phyloP scores from a whole-genome alignment of 2,797 vertebrate species.

The Microctenopoma steveboyesi region DNA sequence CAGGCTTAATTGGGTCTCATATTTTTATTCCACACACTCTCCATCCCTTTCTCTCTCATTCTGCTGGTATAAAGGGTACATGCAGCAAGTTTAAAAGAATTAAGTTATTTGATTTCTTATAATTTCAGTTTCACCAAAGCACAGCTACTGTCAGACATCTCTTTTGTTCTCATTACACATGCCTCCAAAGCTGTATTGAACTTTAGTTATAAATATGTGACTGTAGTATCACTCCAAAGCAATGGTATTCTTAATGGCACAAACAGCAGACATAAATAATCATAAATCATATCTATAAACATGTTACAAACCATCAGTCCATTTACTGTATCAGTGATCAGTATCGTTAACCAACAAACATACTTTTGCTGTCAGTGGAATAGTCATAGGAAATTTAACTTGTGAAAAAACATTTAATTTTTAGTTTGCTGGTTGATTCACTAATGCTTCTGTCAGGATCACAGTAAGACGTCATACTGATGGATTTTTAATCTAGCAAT shows the following conservation, averaged over 20 bases:
- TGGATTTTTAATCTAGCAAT: constrained; percentile 12
- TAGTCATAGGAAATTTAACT: background rate
- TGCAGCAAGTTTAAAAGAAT: constrained; percentile 22
- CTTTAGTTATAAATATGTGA: background rate
- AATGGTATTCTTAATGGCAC: background rate
- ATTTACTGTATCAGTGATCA: no score
- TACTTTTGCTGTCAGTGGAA: background rate
- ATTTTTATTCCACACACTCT: constrained; percentile 80
- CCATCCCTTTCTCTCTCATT: background rate
- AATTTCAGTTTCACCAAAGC: constrained; percentile 14
- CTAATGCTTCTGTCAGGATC: constrained; percentile 1
- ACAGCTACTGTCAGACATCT: background rate
- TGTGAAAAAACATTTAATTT: background rate
- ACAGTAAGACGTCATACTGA: background rate
- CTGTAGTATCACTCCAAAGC: background rate
- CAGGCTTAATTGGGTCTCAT: constrained; percentile 90
- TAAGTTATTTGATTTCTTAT: constrained; percentile 10
- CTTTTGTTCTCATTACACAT: background rate
- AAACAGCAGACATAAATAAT: background rate
- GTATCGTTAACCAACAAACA: no score
- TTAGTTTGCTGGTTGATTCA: constrained; percentile 3
- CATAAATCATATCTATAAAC: background rate
- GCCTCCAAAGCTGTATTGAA: background rate
- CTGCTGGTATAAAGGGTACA: constrained; percentile 19
- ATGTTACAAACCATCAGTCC: background rate